Conservation (phyloP, 2,797 vertebrate genomes). For the Thunnus albacares region DNA sequence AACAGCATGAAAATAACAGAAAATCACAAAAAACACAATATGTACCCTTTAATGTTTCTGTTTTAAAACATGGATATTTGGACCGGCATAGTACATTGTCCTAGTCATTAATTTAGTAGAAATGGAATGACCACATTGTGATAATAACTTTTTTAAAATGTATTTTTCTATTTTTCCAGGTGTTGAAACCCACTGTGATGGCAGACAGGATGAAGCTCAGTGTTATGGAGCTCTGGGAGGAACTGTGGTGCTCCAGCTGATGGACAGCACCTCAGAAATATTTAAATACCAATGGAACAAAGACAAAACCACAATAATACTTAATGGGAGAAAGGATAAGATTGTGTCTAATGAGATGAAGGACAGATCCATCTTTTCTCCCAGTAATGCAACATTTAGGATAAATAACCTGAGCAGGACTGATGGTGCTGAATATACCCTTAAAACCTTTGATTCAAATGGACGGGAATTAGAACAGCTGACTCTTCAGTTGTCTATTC, state of each 20-base stretch:
- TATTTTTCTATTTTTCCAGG: too few relatives aligned
- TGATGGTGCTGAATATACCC: slow-evolving; percentile 45
- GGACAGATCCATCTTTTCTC: slow-evolving; percentile 38
- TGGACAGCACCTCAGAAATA: slow-evolving; percentile 1
- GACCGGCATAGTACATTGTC: too few relatives aligned
- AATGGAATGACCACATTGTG: neutral
- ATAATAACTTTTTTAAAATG: too few relatives aligned
- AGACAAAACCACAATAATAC: accelerated
- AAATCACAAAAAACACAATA: too few relatives aligned
- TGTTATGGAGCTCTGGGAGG: slow-evolving; percentile 71
- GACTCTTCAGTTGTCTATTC: slow-evolving; percentile 49
- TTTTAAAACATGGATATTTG: too few relatives aligned
- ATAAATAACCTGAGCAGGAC: slow-evolving; percentile 36
- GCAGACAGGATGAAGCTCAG: slow-evolving; percentile 34
- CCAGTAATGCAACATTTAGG: slow-evolving; percentile 43
- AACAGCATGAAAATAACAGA: too few relatives aligned
- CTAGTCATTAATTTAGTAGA: too few relatives aligned
- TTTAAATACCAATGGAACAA: accelerated
- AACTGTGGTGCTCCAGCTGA: slow-evolving; percentile 55
- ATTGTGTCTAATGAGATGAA: accelerated
- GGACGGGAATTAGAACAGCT: accelerated
- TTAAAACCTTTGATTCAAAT: accelerated
- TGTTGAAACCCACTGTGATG: too few relatives aligned
- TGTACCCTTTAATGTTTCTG: too few relatives aligned
- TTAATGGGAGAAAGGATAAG: accelerated